Percentiles rank a stretch among this genome's conserved stretches.
These are phyloP conservation scores for Lophura nycthemera DNA, from an alignment of 2,113 vertebrate species.

Conservation along the genomic window DNA sequence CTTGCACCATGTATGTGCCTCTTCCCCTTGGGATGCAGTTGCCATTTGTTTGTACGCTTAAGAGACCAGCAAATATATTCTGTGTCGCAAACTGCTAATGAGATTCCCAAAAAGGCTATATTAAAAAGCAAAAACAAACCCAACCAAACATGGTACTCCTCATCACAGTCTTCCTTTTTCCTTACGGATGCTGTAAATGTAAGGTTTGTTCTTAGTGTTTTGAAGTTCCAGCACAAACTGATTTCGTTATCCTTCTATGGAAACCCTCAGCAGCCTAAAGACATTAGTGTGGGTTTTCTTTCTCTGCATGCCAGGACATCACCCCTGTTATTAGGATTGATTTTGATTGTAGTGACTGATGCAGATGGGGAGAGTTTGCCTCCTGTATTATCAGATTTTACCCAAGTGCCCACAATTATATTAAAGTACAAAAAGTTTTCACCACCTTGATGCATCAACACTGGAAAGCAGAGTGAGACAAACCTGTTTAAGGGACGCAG, in stretches of 20 bases:
- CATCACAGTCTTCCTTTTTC: background rate
- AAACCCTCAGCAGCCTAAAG: background rate
- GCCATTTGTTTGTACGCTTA: background rate
- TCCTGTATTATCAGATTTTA: background rate
- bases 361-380: accelerated
- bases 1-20: accelerated
- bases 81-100: background rate
- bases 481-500: background rate
- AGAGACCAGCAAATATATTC: background rate
- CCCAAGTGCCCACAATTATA: background rate
- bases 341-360: background rate
- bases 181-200: background rate
- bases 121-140: background rate
- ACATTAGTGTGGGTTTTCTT: background rate
- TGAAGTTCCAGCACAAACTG: background rate
- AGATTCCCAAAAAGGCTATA: background rate
- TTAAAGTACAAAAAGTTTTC: background rate
- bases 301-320: background rate
- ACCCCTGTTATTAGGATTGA: accelerated
- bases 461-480: background rate
- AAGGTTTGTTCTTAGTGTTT: background rate
- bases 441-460: accelerated
- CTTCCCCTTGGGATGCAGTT: background rate
- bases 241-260: background rate
- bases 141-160: background rate